Conservation (phyloP, 2,797 vertebrate genomes). For the Enteromius trimaculatus region DNA sequence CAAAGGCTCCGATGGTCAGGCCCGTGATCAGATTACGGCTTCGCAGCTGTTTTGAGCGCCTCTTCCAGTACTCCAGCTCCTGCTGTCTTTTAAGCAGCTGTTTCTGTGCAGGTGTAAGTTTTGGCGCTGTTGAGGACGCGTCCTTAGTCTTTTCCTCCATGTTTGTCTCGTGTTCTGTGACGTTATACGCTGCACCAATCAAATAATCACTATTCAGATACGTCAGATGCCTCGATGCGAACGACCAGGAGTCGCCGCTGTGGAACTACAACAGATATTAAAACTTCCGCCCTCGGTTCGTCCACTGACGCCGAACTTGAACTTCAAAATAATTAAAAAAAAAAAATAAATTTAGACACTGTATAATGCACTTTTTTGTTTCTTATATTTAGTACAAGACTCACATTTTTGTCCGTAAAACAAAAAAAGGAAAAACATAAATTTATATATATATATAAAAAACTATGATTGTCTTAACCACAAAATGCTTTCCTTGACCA, state of each 20-base stretch:
- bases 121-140: background rate
- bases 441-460: background rate
- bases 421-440: background rate
- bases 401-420: background rate
- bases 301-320: background rate
- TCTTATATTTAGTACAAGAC: background rate
- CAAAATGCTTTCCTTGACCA: background rate
- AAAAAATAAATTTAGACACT: too few relatives aligned
- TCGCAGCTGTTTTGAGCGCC: constrained; percentile 26
- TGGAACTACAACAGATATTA: background rate
- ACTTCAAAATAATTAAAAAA: background rate
- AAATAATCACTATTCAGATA: background rate
- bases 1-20: constrained; percentile 47
- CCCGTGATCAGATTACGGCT: constrained; percentile 36
- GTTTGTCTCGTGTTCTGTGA: constrained; percentile 6
- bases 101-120: constrained; percentile 30
- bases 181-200: background rate
- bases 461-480: background rate
- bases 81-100: constrained; percentile 2
- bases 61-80: constrained; percentile 23
- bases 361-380: background rate
- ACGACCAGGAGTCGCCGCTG: constrained; percentile 1
- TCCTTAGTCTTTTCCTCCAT: constrained; percentile 10
- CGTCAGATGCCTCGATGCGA: background rate
- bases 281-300: background rate